Evolutionary conservation across 2,113 vertebrate species (phyloP).

Genomic region (Ciconia maguari): DNA sequence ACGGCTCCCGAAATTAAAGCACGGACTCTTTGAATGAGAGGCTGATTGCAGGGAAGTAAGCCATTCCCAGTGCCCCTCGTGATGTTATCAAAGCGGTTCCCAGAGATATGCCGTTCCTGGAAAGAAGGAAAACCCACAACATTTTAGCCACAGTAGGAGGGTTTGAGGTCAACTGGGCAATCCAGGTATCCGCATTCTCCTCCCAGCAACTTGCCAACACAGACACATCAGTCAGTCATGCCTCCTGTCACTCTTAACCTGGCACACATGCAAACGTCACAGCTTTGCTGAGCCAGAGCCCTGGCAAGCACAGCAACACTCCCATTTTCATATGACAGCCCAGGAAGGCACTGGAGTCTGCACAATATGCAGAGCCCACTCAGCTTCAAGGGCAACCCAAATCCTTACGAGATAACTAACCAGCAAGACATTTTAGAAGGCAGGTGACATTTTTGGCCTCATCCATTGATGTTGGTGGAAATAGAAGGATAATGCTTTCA

Average conservation of each 20-base stretch:
- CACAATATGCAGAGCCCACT: not conserved
- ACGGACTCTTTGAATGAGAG: slow-evolving; percentile 98
- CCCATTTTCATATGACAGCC: rapidly evolving
- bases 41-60: slow-evolving; percentile 98
- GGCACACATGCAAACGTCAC: not conserved
- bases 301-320: not conserved
- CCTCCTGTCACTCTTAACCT: not conserved
- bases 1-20: slow-evolving; percentile 95
- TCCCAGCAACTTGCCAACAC: not conserved
- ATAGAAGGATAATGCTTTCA: not conserved
- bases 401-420: not conserved
- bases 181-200: not conserved
- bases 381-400: not conserved
- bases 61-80: slow-evolving; percentile 89
- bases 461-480: not conserved
- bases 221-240: not conserved
- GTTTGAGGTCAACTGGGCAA: not conserved
- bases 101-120: slow-evolving; percentile 91
- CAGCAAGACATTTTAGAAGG: not conserved
- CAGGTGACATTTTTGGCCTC: not conserved
- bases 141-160: not conserved
- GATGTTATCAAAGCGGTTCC: slow-evolving; percentile 90
- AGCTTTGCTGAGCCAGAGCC: not conserved
- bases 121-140: not conserved
- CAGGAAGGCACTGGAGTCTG: not conserved